These are phyloP conservation scores for Drosophila vallismaia DNA, from an alignment of 2,888 invertebrate genomes.

Conservation along the genomic window DNA sequence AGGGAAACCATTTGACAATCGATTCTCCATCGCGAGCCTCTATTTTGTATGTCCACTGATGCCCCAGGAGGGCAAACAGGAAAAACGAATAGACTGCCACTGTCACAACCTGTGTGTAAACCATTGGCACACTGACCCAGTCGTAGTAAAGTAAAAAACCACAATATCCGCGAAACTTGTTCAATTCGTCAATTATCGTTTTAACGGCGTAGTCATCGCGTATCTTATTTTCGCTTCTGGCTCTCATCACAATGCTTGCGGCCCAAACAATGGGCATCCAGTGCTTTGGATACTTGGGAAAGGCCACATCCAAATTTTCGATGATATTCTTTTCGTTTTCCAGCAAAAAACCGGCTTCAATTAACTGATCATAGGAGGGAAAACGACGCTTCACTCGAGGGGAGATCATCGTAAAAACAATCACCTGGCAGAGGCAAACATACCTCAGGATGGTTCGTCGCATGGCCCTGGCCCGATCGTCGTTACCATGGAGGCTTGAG, in stretches of 20 bases:
- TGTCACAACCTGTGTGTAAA: slow-evolving; percentile 95
- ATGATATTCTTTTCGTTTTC: slow-evolving; percentile 92
- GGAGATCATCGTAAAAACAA: slow-evolving; percentile 93
- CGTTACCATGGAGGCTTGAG: slow-evolving; percentile 91
- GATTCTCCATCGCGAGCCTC: slow-evolving; percentile 79
- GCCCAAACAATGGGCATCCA: slow-evolving; percentile 97
- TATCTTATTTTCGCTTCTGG: slow-evolving; percentile 93
- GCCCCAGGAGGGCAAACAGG: slow-evolving; percentile 92
- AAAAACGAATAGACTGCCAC: slow-evolving; percentile 95
- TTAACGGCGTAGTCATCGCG: slow-evolving; percentile 96
- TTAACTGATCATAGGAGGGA: slow-evolving; percentile 91
- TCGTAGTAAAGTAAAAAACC: slow-evolving; percentile 90
- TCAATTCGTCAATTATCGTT: slow-evolving; percentile 93
- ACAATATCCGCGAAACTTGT: slow-evolving; percentile 91
- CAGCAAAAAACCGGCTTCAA: slow-evolving; percentile 91
- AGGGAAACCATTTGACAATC: slow-evolving; percentile 93
- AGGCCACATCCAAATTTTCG: slow-evolving; percentile 89
- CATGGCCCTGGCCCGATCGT: slow-evolving; percentile 92
- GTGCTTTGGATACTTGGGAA: slow-evolving; percentile 93
- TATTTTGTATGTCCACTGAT: slow-evolving; percentile 90
- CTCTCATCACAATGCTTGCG: slow-evolving; percentile 93
- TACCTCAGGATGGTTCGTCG: slow-evolving; percentile 92
- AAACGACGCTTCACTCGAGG: slow-evolving; percentile 94
- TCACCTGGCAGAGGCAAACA: slow-evolving; percentile 92
- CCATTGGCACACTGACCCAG: slow-evolving; percentile 89